A percentile compares a stretch with the other conserved stretches of the same genome.
These are phyloP conservation scores for Ariopsis seemanni DNA, from an alignment of 2,113 vertebrate species.

Conservation along the genomic window DNA sequence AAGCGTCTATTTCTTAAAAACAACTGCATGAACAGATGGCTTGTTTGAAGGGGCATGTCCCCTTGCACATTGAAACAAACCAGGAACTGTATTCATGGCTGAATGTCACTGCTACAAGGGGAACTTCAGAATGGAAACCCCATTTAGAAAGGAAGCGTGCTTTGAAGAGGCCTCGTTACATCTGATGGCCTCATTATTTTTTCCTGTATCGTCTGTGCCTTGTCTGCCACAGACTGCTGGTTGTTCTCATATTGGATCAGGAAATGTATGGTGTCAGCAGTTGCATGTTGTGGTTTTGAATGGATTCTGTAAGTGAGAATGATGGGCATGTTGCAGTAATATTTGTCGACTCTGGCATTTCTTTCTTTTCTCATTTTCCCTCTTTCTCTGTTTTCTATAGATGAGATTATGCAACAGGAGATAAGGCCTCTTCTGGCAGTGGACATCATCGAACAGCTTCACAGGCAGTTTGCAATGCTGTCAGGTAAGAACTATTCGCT, in stretches of 20 bases:
- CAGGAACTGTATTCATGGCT: slow-evolving; percentile 40
- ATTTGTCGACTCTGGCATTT: background rate
- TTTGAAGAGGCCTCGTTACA: slow-evolving; percentile 12
- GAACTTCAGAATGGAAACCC: slow-evolving; percentile 22
- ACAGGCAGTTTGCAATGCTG: slow-evolving; percentile 89
- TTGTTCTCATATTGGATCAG: slow-evolving; percentile 23
- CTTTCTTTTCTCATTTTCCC: slow-evolving; percentile 1
- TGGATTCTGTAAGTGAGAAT: background rate
- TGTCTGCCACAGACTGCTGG: background rate
- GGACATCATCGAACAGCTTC: slow-evolving; percentile 94
- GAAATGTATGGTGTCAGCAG: slow-evolving; percentile 15
- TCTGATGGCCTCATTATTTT: background rate
- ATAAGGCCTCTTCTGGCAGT: slow-evolving; percentile 89
- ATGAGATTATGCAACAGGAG: slow-evolving; percentile 98
- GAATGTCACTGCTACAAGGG: slow-evolving; percentile 42
- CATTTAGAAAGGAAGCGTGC: slow-evolving; percentile 13
- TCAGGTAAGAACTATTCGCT: slow-evolving; percentile 79
- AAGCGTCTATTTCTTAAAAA: slow-evolving; percentile 36
- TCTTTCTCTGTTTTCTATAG: slow-evolving; percentile 68
- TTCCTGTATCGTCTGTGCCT: background rate
- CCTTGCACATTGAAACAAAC: slow-evolving; percentile 39
- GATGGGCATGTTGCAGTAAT: background rate
- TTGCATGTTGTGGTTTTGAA: slow-evolving; percentile 1
- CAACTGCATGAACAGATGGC: slow-evolving; percentile 41
- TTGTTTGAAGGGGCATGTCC: slow-evolving; percentile 47